phyloP scores from a whole-genome alignment of 1,140 invertebrate species.

The Metaphire vulgaris region DNA sequence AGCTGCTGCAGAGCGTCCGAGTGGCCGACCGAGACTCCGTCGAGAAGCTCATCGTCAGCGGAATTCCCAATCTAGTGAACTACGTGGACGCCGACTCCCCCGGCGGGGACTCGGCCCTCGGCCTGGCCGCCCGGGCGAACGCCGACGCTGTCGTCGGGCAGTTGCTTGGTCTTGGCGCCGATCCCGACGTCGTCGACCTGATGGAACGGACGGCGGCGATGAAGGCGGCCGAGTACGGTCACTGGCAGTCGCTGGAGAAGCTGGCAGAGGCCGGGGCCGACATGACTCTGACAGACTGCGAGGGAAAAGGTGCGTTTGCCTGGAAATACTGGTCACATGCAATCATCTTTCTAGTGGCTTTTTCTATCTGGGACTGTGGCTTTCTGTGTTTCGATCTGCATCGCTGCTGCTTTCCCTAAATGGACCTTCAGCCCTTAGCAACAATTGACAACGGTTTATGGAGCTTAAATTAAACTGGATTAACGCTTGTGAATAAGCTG shows the following conservation, averaged over 20 bases:
- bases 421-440: too few relatives aligned
- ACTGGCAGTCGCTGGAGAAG: constrained; percentile 48
- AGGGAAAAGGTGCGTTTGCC: constrained; percentile 52
- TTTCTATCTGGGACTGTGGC: neutral
- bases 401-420: neutral
- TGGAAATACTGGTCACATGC: neutral
- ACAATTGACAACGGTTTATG: too few relatives aligned
- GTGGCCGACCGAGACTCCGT: constrained; percentile 47
- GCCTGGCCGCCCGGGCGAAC: constrained; percentile 36
- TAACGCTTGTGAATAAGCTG: too few relatives aligned
- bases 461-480: too few relatives aligned
- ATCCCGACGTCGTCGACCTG: constrained; percentile 52
- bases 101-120: neutral
- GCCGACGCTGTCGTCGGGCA: constrained; percentile 51
- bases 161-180: constrained; percentile 47
- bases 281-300: constrained; percentile 46
- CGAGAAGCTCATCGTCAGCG: constrained; percentile 46
- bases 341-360: neutral
- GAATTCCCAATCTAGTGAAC: constrained; percentile 50
- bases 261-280: constrained; percentile 45
- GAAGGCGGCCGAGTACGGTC: constrained; percentile 50
- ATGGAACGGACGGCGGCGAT: constrained; percentile 48
- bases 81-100: constrained; percentile 48
- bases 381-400: neutral
- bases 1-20: constrained; percentile 51